These are phyloP conservation scores for Macrophya alboannulata DNA, from an alignment of 2,888 invertebrate genomes.

Conservation along the genomic window DNA sequence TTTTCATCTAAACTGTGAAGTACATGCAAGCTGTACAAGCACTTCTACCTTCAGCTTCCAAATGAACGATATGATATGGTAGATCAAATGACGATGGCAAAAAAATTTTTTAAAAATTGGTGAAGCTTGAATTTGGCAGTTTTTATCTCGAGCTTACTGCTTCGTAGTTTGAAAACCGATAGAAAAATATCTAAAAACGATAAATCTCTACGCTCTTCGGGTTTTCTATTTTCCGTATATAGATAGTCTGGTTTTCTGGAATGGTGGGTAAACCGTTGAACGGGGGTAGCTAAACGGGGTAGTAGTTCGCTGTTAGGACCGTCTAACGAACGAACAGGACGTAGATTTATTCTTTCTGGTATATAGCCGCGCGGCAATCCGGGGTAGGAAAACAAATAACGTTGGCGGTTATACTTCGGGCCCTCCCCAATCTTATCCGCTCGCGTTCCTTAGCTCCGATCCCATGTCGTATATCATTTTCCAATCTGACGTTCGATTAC, in stretches of 20 bases:
- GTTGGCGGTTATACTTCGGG: not conserved
- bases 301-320: not conserved
- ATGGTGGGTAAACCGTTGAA: not conserved
- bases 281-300: not conserved
- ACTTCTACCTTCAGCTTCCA: not conserved
- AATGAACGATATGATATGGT: not conserved
- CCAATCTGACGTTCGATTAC: slow-evolving; percentile 64
- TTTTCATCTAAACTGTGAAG: not conserved
- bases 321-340: slow-evolving; percentile 41
- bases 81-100: no score
- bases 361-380: not conserved
- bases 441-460: slow-evolving; percentile 29
- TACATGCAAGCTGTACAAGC: not conserved
- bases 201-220: not conserved
- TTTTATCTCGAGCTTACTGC: not conserved
- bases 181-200: not conserved
- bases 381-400: slow-evolving; percentile 45
- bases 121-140: not conserved
- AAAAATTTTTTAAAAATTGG: not conserved
- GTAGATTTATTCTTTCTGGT: slow-evolving; percentile 38
- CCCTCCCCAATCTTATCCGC: slow-evolving; percentile 21
- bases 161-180: not conserved
- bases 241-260: not conserved
- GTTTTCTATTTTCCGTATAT: not conserved
- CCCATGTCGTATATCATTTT: slow-evolving; percentile 61